Conservation (phyloP, 2,113 vertebrate species). For the Melanocharis versteri region DNA sequence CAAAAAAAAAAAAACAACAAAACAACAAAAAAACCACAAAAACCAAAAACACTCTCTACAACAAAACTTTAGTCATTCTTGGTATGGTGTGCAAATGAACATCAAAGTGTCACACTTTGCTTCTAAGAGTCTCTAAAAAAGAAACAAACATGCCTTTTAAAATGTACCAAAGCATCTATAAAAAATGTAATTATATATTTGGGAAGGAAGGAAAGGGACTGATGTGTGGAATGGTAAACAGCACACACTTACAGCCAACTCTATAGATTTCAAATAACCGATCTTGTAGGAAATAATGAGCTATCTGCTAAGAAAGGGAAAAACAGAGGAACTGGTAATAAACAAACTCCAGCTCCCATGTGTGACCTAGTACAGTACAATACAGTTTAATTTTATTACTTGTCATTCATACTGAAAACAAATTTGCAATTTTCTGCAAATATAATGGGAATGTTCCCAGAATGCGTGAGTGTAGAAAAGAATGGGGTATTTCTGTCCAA, state of each 20-base stretch:
- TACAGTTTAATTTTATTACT: conserved; percentile 68
- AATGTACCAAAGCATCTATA: neutral
- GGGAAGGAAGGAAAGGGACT: neutral
- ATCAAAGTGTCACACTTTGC: neutral
- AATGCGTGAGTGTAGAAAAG: conserved; percentile 4
- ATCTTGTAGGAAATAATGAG: conserved; percentile 70
- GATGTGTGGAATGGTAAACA: conserved; percentile 41
- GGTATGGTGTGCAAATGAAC: conserved; percentile 17
- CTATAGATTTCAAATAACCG: conserved; percentile 58
- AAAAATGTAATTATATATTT: conserved; percentile 57
- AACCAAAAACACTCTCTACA: neutral
- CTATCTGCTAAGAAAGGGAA: conserved; percentile 56
- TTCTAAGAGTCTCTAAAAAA: neutral
- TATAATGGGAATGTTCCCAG: conserved; percentile 53
- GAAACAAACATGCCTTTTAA: neutral
- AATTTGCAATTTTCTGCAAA: conserved; percentile 61
- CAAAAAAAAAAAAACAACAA: too few relatives aligned
- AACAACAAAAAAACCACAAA: too few relatives aligned
- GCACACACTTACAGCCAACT: conserved; percentile 28
- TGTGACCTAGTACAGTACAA: conserved; percentile 59
- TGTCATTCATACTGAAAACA: conserved; percentile 58
- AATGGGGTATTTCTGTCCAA: conserved; percentile 44
- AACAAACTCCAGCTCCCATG: conserved; percentile 42
- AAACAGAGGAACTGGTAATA: conserved; percentile 49
- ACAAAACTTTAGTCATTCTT: neutral